Percentiles rank a stretch among this genome's conserved stretches.
phyloP scores from a whole-genome alignment of 2,113 vertebrate species.

The Grus americana region DNA sequence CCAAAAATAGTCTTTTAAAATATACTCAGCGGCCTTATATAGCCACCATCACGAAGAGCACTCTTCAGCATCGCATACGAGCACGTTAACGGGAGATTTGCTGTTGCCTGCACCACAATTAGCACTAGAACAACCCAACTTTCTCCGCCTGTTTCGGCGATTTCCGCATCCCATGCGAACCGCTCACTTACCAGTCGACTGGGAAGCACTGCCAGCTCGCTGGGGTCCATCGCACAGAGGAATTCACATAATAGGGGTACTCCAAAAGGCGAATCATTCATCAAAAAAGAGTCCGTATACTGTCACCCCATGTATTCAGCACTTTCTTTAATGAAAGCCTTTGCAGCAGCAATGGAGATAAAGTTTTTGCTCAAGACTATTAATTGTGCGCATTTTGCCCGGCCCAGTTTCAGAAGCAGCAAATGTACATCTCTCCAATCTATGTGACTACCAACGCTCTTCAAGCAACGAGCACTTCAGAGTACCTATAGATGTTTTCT shows the following conservation, averaged over 20 bases:
- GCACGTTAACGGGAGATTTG: neutral
- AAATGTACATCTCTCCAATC: neutral
- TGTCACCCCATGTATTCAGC: neutral
- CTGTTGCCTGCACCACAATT: neutral
- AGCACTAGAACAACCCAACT: neutral
- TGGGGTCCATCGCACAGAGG: neutral
- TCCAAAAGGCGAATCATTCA: neutral
- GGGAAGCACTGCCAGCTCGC: neutral
- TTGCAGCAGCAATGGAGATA: neutral
- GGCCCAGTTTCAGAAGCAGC: neutral
- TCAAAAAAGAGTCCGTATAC: neutral
- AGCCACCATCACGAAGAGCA: accelerated
- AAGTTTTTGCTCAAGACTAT: neutral
- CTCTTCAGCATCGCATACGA: neutral
- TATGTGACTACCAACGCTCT: neutral
- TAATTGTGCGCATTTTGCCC: neutral
- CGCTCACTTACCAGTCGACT: neutral
- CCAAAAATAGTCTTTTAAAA: neutral
- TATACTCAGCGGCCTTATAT: accelerated
- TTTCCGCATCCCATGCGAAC: neutral
- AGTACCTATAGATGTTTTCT: neutral
- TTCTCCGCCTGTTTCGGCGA: neutral
- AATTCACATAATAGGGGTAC: neutral
- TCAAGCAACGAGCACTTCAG: neutral
- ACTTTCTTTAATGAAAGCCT: neutral